Base-by-base conservation (phyloP, 2,888 invertebrate genomes). In the Amblyjoppa proteus region DNA sequence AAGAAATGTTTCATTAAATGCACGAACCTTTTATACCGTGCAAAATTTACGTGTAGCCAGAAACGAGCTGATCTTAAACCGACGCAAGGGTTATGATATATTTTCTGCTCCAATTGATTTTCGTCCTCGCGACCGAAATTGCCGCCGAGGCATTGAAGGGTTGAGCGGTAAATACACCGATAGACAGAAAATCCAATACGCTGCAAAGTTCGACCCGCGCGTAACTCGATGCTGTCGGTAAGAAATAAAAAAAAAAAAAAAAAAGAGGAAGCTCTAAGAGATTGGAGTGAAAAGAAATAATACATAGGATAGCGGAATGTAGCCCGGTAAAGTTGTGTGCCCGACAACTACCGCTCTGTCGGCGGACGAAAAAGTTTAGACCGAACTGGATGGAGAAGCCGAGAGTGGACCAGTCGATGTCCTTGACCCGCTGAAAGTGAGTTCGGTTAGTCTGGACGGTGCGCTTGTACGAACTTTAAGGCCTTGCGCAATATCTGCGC, bases 361-460 rank as follows among this genome's bases (percentile, higher is more conserved):
- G 41, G 31, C 51, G 80, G 31, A 51, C 68, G 86, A 83, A 77
- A 76, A 86, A 77, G 84, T 80, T 84, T 84, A 84, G 84, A 81
- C 70, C 77, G 38, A 68, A 74, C 71, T 34, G 41, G 51, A 71
- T n/a, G 58, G 78, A 73, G 80, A 69, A 87, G 84, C 61, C 80
- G 81, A 81, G 83, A 82, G 79, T 82, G 76, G 84, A 81, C 76
- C 81, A 83, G 83, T 84, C 84, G 90, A 85, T 91, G 92, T 92
- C 92, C 92, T 92, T 92, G 92, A 92, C 92, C 92, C 89, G 91
- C 88, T 92, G 90, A 92, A 91, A 92, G 91, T 89, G 89, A 91
- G 87, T 89, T 89, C 89, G 89, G 88, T 89, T 88, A 74, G 81
- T 84, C 84, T 64, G 61, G 77, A 81, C 76, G 81, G 68, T 81